Base-by-base conservation (phyloP, 64 coral and sea anemone species). In the Anthopleura sola region DNA sequence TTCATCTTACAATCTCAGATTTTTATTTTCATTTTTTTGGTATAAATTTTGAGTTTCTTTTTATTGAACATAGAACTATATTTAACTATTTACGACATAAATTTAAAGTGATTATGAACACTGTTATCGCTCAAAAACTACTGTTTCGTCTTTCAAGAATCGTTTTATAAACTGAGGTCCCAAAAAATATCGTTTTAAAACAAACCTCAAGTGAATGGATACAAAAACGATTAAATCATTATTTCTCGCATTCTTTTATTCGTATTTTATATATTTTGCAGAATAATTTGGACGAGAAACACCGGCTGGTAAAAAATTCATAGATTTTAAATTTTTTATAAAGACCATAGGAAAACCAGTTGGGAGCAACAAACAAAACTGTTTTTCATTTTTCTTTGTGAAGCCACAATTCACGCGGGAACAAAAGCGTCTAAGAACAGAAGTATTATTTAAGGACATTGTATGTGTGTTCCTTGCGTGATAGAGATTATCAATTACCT, bases 401-500 rank as follows among this genome's bases (percentile, higher is more conserved):
- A 31, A 71, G 66, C 66, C 66, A 34, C 66, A 71, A 71, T 28
- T 28, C 26, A 44, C 8, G 29, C 2, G 3, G 23, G 10, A 71
- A 32, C 29, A 71, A 71, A 16, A 34, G 26, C n/a, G 8, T 15
- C 28, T 71, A n/a, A 20, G 34, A 3, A 32, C 9, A 32, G 29
- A 32, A 20, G 60, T 66, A n/a, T 24, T 68, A 29, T 13, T 71
- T 71, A 11, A 71, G n/a, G 28, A 3, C 28, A 14, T 32, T 68
- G 1, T 14, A 71, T 34, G 15, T 3, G 26, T 71, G 3, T 71
- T 34, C 13, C 5, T n/a, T 3, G 19, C 19, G 24, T 24, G 58
- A 62, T 62, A 62, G 58, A 44, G 9, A 44, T 44, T 39, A 8
- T 32, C 13, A 83, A 66, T 83, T 89, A 86, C 97, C 97, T 99